These are phyloP conservation scores for Iphiclides podalirius DNA, from an alignment of 2,888 invertebrate genomes.

Conservation along the genomic window DNA sequence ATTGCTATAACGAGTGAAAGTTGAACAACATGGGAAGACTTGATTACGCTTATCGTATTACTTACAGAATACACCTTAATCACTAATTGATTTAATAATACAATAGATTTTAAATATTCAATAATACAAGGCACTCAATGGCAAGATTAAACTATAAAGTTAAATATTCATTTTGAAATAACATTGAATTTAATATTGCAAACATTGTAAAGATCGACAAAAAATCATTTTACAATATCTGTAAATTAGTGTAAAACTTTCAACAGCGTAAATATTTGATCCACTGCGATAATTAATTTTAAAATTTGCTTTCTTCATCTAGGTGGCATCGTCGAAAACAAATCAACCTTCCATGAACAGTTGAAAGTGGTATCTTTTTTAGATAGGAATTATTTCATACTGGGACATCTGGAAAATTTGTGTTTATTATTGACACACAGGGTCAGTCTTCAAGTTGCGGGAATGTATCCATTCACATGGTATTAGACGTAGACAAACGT, in stretches of 20 bases:
- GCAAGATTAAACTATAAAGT: constrained; percentile 39
- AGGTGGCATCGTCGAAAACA: no score
- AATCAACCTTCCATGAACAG: no score
- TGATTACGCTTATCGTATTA: neutral
- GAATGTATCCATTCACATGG: no score
- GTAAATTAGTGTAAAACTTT: neutral
- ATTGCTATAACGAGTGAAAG: neutral
- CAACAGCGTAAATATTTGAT: no score
- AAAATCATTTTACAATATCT: neutral
- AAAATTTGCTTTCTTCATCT: no score
- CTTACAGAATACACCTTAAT: neutral
- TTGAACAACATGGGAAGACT: constrained; percentile 1
- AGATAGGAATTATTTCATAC: no score
- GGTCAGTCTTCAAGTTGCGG: no score
- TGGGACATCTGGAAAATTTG: no score
- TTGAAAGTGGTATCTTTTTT: no score
- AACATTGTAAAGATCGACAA: neutral
- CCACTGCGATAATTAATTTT: no score
- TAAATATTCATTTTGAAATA: constrained; percentile 1
- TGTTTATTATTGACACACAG: no score
- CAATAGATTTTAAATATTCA: neutral
- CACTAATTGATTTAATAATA: neutral
- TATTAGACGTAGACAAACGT: no score
- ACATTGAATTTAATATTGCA: neutral
- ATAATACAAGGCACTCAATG: constrained; percentile 44